Conservation (phyloP, 1,140 invertebrate species). For the Pseudomyrmex cubaensis region DNA sequence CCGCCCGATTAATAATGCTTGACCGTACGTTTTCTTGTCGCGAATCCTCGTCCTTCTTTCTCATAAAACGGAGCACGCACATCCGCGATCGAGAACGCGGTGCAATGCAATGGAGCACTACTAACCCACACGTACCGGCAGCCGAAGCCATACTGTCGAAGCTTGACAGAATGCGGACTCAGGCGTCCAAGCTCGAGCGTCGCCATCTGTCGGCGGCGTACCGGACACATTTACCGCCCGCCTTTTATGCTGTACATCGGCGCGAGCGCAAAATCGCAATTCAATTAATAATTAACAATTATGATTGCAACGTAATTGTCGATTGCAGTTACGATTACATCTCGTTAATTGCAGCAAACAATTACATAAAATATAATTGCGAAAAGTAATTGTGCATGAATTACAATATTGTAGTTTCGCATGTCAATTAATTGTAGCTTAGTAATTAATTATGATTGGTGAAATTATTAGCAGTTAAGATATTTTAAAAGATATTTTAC, state of each 20-base stretch:
- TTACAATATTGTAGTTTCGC: too few species aligned
- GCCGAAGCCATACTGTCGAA: conserved; percentile 81
- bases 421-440: too few species aligned
- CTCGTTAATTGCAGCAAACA: too few species aligned
- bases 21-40: conserved; percentile 33
- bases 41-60: conserved; percentile 49
- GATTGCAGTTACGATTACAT: too few species aligned
- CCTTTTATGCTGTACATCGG: not conserved
- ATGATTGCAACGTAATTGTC: too few species aligned
- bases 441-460: too few species aligned
- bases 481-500: too few species aligned
- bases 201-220: conserved; percentile 24
- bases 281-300: too few species aligned
- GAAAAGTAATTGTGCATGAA: too few species aligned
- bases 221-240: too few species aligned
- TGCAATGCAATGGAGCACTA: conserved; percentile 47
- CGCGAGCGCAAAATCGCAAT: conserved; percentile 16
- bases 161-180: conserved; percentile 22
- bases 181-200: not conserved
- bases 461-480: too few species aligned
- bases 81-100: conserved; percentile 66
- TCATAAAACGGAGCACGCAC: conserved; percentile 60
- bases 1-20: conserved; percentile 18
- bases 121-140: conserved; percentile 75
- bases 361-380: too few species aligned